phyloP scores from a whole-genome alignment of 2,113 vertebrate genomes.

The Solenodon paradoxus region DNA sequence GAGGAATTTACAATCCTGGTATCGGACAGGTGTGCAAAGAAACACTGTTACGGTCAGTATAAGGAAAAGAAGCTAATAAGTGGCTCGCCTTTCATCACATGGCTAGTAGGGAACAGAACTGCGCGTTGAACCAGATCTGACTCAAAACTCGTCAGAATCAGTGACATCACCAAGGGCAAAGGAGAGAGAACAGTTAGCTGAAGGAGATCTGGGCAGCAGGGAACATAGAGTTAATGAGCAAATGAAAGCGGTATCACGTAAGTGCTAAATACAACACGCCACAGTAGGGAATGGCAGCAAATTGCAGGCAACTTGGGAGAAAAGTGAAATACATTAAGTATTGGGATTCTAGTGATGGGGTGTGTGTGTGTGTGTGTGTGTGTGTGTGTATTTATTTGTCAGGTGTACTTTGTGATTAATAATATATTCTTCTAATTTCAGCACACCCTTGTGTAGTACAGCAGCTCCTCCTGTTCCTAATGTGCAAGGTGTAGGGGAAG shows the following conservation, averaged over 20 bases:
- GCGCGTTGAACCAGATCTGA: not conserved
- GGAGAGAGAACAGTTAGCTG: not conserved
- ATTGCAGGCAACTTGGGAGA: not conserved
- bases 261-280: too few relatives aligned
- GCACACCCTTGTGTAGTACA: not conserved
- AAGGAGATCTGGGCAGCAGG: not conserved
- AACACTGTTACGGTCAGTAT: not conserved
- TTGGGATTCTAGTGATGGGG: not conserved
- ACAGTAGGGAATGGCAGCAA: not conserved
- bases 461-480: not conserved
- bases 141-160: not conserved
- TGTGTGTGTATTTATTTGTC: too few relatives aligned
- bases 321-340: not conserved
- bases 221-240: not conserved
- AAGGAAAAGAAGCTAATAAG: not conserved
- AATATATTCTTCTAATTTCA: not conserved
- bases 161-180: not conserved
- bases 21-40: not conserved
- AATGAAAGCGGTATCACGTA: not conserved
- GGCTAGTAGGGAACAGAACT: not conserved
- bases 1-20: not conserved
- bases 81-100: not conserved
- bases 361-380: too few relatives aligned
- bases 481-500: not conserved
- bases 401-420: not conserved